Conservation (phyloP, 2,797 vertebrate species). For the Brachyrhaphis roseni region DNA sequence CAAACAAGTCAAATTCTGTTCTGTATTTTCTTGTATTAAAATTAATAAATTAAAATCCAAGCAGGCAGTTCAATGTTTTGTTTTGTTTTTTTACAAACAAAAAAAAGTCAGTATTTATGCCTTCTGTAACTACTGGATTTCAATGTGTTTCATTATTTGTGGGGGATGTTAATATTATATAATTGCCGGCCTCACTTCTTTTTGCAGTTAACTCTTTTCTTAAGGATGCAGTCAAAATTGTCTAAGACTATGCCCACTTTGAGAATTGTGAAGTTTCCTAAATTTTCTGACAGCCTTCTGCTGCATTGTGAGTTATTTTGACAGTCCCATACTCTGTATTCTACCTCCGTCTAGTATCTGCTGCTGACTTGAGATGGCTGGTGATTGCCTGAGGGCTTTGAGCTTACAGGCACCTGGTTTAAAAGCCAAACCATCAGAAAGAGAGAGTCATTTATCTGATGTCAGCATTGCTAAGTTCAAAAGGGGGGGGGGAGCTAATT, state of each 20-base stretch:
- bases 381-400: slow-evolving; percentile 71
- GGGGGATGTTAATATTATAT: not conserved
- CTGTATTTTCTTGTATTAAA: not conserved
- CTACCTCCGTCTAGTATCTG: slow-evolving; percentile 54
- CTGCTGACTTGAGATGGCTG: slow-evolving; percentile 62
- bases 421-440: slow-evolving; percentile 59
- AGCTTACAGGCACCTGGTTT: slow-evolving; percentile 64
- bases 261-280: slow-evolving; percentile 30
- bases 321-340: slow-evolving; percentile 68
- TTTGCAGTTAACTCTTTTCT: slow-evolving; percentile 4
- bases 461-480: slow-evolving; percentile 58
- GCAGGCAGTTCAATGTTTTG: not conserved
- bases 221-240: slow-evolving; percentile 15
- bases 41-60: not conserved
- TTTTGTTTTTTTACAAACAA: too few relatives aligned
- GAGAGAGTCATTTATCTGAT: slow-evolving; percentile 67
- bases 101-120: too few relatives aligned
- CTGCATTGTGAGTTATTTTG: slow-evolving; percentile 59
- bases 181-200: not conserved
- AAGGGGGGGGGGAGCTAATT: too few relatives aligned
- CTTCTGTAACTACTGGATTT: not conserved
- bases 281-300: slow-evolving; percentile 40
- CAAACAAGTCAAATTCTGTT: not conserved
- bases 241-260: slow-evolving; percentile 21
- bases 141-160: not conserved